These are phyloP conservation scores for Cossypha dichroa DNA, from an alignment of 2,797 vertebrate species.

Conservation along the genomic window DNA sequence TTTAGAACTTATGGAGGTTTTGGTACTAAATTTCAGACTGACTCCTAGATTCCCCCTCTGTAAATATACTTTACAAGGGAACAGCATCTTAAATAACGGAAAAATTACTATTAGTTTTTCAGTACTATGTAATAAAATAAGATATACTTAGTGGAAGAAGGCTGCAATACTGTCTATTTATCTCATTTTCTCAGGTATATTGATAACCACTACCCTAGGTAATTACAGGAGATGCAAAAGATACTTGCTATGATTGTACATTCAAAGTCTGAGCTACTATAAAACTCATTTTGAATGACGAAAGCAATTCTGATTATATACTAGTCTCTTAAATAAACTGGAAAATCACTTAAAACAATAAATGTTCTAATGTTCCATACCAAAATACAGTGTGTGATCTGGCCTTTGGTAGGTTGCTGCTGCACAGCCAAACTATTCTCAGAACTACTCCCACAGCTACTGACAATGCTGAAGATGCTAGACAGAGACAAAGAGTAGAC, in stretches of 20 bases:
- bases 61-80: neutral
- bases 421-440: slow-evolving; percentile 42
- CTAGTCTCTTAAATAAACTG: neutral
- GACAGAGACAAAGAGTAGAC: slow-evolving; percentile 32
- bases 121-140: neutral
- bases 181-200: neutral
- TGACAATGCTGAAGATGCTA: slow-evolving; percentile 35
- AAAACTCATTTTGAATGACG: neutral
- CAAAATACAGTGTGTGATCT: slow-evolving; percentile 40
- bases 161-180: neutral
- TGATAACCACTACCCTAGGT: neutral
- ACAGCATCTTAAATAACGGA: neutral
- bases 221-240: neutral
- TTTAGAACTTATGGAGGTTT: neutral
- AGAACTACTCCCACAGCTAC: slow-evolving; percentile 43
- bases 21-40: neutral
- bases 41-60: neutral
- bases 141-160: neutral
- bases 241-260: neutral
- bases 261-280: neutral
- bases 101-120: neutral
- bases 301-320: neutral
- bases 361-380: neutral
- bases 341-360: neutral
- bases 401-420: slow-evolving; percentile 31